Evolutionary conservation across 2,113 vertebrate species (phyloP).

Genomic region (Rhinoptilus africanus): DNA sequence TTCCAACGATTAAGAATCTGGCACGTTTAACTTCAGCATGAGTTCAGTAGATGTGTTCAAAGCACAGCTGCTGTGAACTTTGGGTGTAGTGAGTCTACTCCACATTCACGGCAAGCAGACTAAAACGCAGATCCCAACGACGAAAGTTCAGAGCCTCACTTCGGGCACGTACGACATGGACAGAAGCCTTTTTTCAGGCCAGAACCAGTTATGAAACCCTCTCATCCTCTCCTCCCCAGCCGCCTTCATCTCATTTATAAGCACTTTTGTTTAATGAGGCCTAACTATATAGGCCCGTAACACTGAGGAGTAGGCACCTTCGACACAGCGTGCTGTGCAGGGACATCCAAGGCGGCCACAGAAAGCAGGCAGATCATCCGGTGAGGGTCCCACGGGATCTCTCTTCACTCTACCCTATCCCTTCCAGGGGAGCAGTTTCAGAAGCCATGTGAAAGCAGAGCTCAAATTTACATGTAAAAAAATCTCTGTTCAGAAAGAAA

Average conservation of each 20-base stretch:
- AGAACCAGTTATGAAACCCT: accelerated
- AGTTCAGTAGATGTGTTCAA: accelerated
- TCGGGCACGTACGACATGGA: not conserved
- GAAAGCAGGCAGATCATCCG: too few relatives aligned
- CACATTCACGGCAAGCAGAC: accelerated
- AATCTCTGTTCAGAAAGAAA: not conserved
- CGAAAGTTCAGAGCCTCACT: accelerated
- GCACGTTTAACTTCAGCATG: accelerated
- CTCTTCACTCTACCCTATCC: not conserved
- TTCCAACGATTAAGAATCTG: accelerated
- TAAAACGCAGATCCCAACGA: accelerated
- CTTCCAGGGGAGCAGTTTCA: not conserved
- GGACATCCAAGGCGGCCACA: too few relatives aligned
- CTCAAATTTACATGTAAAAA: not conserved
- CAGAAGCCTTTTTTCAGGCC: not conserved
- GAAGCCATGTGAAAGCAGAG: not conserved
- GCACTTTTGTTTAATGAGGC: too few relatives aligned
- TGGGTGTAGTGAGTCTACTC: accelerated
- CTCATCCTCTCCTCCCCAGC: not conserved
- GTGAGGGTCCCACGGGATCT: not conserved
- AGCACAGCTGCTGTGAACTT: not conserved
- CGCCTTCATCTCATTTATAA: not conserved
- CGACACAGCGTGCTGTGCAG: accelerated
- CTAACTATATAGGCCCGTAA: not conserved
- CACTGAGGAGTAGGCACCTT: accelerated